Evolutionary conservation across 2,797 vertebrate genomes (phyloP).

Genomic region (Lepilemur septentrionalis): DNA sequence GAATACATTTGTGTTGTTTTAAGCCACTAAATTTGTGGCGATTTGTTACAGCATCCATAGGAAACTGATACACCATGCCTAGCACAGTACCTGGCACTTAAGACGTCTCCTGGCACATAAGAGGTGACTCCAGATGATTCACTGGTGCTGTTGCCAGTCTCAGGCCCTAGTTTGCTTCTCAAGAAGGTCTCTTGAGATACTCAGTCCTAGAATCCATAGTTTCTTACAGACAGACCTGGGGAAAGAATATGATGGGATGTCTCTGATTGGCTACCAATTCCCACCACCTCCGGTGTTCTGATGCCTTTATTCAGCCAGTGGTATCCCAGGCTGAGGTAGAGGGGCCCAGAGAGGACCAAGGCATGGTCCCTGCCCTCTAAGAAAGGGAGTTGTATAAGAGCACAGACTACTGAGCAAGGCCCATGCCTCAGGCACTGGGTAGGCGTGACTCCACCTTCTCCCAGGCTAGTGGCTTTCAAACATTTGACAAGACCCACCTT

Average conservation of each 20-base stretch:
- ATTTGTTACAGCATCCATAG: background rate
- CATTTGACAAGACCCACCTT: background rate
- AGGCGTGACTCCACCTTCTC: background rate
- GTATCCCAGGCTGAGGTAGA: background rate
- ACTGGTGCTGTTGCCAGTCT: background rate
- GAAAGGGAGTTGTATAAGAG: background rate
- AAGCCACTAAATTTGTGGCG: background rate
- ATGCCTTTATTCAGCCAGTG: background rate
- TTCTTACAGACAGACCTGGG: background rate
- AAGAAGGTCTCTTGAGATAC: background rate
- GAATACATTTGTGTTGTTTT: background rate
- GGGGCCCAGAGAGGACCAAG: background rate
- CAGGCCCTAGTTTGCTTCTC: background rate
- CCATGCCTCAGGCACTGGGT: background rate
- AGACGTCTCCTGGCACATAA: background rate
- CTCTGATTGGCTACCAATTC: background rate
- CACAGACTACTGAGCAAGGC: background rate
- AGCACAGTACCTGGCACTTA: background rate
- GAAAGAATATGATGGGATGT: background rate
- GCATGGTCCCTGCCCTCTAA: background rate
- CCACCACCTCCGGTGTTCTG: background rate
- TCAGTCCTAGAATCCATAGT: background rate
- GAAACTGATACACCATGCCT: background rate
- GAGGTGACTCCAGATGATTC: background rate
- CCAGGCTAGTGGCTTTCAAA: background rate